Conservation (phyloP, 2,888 invertebrate genomes). For the Sphaeridia pumilis region DNA sequence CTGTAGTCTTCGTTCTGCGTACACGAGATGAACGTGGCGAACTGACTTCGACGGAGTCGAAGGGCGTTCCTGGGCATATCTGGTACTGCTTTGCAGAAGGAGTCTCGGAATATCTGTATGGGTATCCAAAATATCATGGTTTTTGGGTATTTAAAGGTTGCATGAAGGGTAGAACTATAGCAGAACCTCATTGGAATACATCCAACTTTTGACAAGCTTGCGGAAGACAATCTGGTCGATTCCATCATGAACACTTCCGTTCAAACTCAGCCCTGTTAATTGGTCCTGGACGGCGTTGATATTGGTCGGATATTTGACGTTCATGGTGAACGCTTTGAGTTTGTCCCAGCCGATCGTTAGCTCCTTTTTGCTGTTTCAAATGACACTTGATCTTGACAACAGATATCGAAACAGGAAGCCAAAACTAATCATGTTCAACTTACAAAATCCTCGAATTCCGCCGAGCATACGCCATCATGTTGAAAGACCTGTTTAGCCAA, state of each 20-base stretch:
- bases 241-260: neutral
- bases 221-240: neutral
- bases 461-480: neutral
- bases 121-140: no score
- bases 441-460: neutral
- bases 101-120: no score
- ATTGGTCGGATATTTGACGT: neutral
- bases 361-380: neutral
- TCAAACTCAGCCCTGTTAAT: neutral
- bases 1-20: no score
- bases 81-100: no score
- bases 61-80: no score
- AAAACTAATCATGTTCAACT: neutral
- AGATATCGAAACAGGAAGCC: no score
- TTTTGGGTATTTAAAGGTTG: neutral
- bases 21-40: no score
- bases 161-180: neutral
- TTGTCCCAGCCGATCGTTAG: neutral
- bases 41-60: no score
- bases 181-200: conserved; percentile 1
- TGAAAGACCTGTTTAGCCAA: neutral
- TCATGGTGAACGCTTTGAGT: conserved; percentile 7
- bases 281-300: neutral
- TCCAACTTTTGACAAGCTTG: neutral
- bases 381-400: neutral